phyloP scores from a whole-genome alignment of 1,140 invertebrate genomes.

The Lutraria rhynchaena region DNA sequence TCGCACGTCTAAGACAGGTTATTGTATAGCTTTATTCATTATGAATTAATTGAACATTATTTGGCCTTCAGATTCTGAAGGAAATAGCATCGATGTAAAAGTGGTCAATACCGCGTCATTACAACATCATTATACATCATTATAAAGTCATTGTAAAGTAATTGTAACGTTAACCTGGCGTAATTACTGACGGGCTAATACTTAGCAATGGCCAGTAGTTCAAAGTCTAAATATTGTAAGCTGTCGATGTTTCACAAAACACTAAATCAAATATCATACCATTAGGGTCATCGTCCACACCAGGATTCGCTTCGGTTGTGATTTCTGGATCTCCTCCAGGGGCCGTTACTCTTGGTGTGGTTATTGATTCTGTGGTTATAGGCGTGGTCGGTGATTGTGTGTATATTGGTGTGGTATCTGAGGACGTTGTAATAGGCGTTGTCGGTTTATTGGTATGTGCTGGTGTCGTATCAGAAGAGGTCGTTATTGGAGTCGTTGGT shows the following conservation, averaged over 20 bases:
- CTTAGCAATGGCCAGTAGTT: too few relatives aligned
- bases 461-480: neutral
- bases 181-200: too few relatives aligned
- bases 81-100: neutral
- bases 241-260: too few relatives aligned
- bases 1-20: neutral
- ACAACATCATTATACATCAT: neutral
- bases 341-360: slow-evolving; percentile 10
- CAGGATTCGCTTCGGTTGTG: neutral
- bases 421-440: slow-evolving; percentile 5
- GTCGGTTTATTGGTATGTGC: neutral
- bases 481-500: neutral
- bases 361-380: slow-evolving; percentile 26
- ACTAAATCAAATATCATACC: too few relatives aligned
- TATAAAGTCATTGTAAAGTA: neutral
- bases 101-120: neutral
- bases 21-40: neutral
- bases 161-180: too few relatives aligned
- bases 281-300: neutral
- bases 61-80: neutral
- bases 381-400: slow-evolving; percentile 4
- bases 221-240: too few relatives aligned
- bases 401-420: slow-evolving; percentile 1
- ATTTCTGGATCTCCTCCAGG: slow-evolving; percentile 5
- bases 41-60: neutral